Evolutionary conservation across 2,113 vertebrate species (phyloP), one percentile per base, ranked within the genome.

Genomic region (Montifringilla adamsi): DNA sequence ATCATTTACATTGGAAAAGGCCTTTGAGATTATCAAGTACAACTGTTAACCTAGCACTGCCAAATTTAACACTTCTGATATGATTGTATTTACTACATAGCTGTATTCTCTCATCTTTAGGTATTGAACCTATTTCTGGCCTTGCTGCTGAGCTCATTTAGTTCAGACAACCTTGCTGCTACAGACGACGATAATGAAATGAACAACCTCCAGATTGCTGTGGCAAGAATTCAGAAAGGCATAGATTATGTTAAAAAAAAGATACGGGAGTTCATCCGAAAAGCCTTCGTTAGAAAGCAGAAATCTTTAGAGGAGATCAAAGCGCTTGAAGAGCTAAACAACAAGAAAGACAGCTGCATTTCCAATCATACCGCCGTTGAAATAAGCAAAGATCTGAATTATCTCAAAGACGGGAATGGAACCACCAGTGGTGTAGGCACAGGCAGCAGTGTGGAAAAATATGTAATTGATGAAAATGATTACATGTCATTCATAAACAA

Each of bases 121-220:
- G 98, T 99, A 91, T 87, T 99, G 97, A 99, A 99, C 94, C 98
- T 99, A 66, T 99, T 99, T 98, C 98, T 99, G 97, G 99, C 99
- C 95, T 98, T 99, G 97, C 83, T 99, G 92, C 97, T 99, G 96
- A 99, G 99, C 97, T 99, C 99, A 27, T 99, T 99, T 97, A 99
- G 99, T 88, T 99, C 99, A 35, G 99, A 99, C 96, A 99, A 99
- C 90, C 98, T 99, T 92, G 97, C 98, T 93, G 98, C 98, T 66
- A 97, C 96, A 0, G 99, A 99, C 1, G 99, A 99, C 10, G 99
- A 99, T 90, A 98, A 97, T 9, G 99, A 99, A 87, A 98, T 98
- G 97, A 99, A 99, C 97, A 99, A 99, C 96, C 97, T 99, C 41
- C 98, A 99, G 96, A 98, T 99, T 82, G 99, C 99, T 20, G 96